A percentile compares a stretch with the other conserved stretches of the same genome.
Conservation (phyloP, 2,797 vertebrate genomes). For the Loris lydekkerianus region DNA sequence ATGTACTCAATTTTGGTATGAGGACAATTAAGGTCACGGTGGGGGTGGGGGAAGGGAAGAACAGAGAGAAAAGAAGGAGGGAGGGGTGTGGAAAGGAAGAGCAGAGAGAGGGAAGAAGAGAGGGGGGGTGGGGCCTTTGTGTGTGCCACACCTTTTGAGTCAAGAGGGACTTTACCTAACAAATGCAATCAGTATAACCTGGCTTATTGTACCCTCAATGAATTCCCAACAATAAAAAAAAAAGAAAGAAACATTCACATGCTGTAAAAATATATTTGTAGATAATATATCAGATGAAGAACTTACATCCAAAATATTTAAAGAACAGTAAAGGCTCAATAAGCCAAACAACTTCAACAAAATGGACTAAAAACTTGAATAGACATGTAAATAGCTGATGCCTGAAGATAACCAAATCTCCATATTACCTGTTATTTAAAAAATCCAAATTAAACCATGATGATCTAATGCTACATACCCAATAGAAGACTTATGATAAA, state of each 20-base stretch:
- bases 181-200: too few species aligned
- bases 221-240: too few species aligned
- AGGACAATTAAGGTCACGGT: too few species aligned
- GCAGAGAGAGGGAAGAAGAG: too few species aligned
- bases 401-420: neutral
- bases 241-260: neutral
- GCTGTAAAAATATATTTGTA: neutral
- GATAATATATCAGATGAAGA: neutral
- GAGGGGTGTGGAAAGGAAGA: too few species aligned
- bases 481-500: neutral
- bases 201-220: too few species aligned
- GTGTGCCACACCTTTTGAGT: too few species aligned
- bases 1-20: too few species aligned
- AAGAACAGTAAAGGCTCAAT: neutral
- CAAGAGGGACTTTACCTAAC: too few species aligned
- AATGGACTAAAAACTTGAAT: neutral
- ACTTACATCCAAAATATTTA: constrained; percentile 14
- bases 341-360: neutral
- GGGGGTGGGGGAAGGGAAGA: too few species aligned
- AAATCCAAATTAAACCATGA: neutral
- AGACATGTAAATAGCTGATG: neutral
- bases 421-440: neutral
- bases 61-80: too few species aligned
- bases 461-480: neutral
- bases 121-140: too few species aligned